phyloP scores from a whole-genome alignment of 2,113 vertebrate genomes.

The Romanogobio albipinnatus region DNA sequence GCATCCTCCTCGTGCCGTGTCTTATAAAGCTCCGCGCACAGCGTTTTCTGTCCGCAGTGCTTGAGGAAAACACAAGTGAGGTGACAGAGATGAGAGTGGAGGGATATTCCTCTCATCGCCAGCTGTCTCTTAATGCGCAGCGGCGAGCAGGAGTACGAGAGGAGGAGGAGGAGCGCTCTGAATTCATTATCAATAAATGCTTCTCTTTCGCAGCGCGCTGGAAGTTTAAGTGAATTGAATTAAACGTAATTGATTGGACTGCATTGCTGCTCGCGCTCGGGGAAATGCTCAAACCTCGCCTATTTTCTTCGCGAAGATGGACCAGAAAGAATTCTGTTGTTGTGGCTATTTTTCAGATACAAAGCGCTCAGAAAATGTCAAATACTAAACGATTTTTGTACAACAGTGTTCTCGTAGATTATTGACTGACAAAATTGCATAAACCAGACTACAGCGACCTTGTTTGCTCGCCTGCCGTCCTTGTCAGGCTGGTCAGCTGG shows the following conservation, averaged over 20 bases:
- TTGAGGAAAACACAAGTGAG: conserved; percentile 38
- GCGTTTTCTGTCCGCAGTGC: conserved; percentile 42
- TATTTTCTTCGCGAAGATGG: conserved; percentile 40
- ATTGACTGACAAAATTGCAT: background rate
- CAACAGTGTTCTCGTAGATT: background rate
- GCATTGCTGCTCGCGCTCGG: conserved; percentile 65
- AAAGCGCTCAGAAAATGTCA: background rate
- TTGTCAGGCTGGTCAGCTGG: background rate
- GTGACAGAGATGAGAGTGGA: conserved; percentile 57
- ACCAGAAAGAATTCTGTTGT: background rate
- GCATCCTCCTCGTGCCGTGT: conserved; percentile 66
- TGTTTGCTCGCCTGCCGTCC: background rate
- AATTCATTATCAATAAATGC: conserved; percentile 78
- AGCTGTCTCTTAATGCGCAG: conserved; percentile 40
- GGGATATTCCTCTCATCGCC: conserved; percentile 42
- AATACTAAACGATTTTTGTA: background rate
- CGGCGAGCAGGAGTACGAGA: conserved; percentile 44
- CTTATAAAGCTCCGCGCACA: conserved; percentile 21
- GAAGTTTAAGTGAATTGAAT: conserved; percentile 81
- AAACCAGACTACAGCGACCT: background rate
- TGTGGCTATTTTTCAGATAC: background rate
- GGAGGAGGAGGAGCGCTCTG: conserved; percentile 61
- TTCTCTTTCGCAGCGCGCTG: conserved; percentile 71
- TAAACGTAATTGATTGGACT: conserved; percentile 76
- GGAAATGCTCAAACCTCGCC: conserved; percentile 66